Conservation (phyloP, 2,113 vertebrate genomes). For the Neofelis nebulosa region DNA sequence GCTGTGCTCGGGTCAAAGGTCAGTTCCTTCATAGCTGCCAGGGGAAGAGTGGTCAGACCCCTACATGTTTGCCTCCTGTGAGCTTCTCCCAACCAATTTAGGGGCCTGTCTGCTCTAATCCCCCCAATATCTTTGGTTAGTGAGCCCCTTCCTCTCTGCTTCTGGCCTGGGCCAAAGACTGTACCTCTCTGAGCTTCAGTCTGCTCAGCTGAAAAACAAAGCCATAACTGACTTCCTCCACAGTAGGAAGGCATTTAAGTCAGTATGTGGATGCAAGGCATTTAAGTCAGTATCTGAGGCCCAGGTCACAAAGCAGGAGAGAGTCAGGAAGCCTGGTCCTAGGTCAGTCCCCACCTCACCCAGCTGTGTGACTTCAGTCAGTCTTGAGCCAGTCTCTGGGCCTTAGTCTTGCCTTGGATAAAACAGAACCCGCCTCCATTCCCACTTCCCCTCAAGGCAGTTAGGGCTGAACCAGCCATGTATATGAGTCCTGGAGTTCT, state of each 20-base stretch:
- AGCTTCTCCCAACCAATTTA: background rate
- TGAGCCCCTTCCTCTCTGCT: background rate
- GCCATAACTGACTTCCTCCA: background rate
- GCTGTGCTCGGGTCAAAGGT: conserved; percentile 81
- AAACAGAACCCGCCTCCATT: background rate
- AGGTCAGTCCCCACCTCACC: background rate
- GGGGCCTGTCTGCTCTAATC: background rate
- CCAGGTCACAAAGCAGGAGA: background rate
- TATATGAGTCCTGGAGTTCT: background rate
- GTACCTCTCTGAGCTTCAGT: background rate
- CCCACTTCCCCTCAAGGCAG: background rate
- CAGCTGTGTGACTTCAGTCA: background rate
- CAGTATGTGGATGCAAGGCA: background rate
- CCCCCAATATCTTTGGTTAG: too few species aligned
- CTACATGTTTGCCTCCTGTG: fast-evolving
- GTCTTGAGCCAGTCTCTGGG: background rate
- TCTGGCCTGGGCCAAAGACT: background rate
- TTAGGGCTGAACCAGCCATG: background rate
- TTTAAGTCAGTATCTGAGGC: background rate
- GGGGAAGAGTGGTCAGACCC: background rate
- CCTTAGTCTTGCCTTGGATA: background rate
- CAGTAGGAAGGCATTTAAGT: background rate
- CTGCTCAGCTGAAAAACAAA: background rate
- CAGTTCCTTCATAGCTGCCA: conserved; percentile 73
- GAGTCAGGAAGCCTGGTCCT: background rate